Evolutionary conservation across 2,888 invertebrate species (phyloP).

Genomic region (Ariolimax columbianus): DNA sequence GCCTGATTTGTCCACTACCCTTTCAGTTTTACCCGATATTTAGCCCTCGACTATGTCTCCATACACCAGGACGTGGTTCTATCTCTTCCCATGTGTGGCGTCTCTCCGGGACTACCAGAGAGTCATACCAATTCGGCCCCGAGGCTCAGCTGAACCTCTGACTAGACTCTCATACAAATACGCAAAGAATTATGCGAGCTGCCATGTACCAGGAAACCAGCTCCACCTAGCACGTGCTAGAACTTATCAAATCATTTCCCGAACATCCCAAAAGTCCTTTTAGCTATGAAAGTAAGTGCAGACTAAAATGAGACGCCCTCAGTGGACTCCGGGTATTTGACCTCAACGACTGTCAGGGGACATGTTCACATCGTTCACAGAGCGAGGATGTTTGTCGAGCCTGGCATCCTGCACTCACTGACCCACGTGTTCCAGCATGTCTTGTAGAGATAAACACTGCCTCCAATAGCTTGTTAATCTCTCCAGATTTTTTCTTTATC

Average conservation of each 20-base stretch:
- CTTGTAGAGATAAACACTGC: conserved; percentile 4
- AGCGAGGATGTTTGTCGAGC: neutral
- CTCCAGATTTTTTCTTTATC: conserved; percentile 13
- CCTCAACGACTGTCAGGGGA: conserved; percentile 19
- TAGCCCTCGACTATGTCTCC: neutral
- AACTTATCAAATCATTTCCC: conserved; percentile 2
- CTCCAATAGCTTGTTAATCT: conserved; percentile 14
- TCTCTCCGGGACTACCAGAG: conserved; percentile 11
- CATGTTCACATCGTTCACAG: conserved; percentile 1
- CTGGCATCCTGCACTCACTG: neutral
- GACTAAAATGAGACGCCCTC: conserved; percentile 25
- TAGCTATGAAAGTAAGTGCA: conserved; percentile 38
- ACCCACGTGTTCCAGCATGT: conserved; percentile 5
- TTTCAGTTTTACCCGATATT: neutral
- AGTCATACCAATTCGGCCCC: conserved; percentile 10
- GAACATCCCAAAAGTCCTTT: conserved; percentile 12
- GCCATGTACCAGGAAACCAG: neutral
- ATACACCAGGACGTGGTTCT: neutral
- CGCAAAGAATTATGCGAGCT: neutral
- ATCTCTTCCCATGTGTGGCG: neutral
- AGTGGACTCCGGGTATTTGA: neutral
- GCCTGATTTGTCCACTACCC: neutral
- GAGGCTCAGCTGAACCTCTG: neutral
- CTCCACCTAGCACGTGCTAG: neutral
- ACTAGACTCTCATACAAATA: conserved; percentile 10